Evolutionary conservation across 2,113 vertebrate species (phyloP), one percentile per base, ranked within the genome.

Genomic region (Aegotheles bennettii): DNA sequence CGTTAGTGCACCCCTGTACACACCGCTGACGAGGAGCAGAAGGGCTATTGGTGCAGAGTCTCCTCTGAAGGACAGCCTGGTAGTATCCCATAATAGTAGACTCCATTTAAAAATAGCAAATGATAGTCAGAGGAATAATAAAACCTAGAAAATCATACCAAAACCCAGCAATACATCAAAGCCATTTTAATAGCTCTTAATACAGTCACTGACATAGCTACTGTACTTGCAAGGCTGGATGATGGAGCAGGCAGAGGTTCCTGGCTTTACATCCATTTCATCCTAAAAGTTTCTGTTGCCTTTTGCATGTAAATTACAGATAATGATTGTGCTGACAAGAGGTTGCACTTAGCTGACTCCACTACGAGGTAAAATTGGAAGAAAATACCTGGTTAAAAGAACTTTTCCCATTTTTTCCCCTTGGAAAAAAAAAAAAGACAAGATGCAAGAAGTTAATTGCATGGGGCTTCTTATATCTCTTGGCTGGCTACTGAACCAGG

Each of bases 41-140:
- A 42, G 81, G 81, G 56, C 56, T 88, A 33, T 4, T 11, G 82
- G 68, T 54, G 67, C 70, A 65, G 82, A 87, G 47, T 88, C 94
- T 91, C 63, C 84, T 96, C 93, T 96, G 96, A 97, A 96, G 96
- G 93, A 89, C 95, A 38, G 70, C 1, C 84, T 71, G 84, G 75
- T 89, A 4, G 3, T 80, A 85, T 81, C 90, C 93, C 90, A 91
- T 93, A 94, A 95, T 24, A 93, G 85, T 59, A 87, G 65, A 64
- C 71, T 60, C 63, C 80, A 61, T 92, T 96, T 95, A 53, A 96
- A 97, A 97, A 95, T 40, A 95, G 90, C 71, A 54, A 95, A 96
- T 92, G 91, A 79, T 29, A 93, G 95, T 82, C 96, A 94, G 95
- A 95, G 93, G 95, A 96, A 96, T 95, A 90, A 97, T 97, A 97